Conservation (phyloP, 2,113 vertebrate genomes). For the Nestor notabilis region DNA sequence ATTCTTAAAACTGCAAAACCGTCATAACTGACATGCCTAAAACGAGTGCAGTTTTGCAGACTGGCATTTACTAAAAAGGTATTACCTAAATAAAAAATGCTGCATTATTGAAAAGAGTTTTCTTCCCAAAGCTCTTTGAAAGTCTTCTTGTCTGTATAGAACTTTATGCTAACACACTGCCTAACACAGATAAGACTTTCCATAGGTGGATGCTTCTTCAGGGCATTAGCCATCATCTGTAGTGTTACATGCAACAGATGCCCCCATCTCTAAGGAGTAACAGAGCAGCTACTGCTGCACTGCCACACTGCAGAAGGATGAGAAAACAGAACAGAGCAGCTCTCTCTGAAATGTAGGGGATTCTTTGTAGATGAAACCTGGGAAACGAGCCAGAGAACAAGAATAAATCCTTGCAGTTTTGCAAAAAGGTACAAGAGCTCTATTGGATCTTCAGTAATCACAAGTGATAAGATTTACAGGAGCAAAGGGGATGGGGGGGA, state of each 20-base stretch:
- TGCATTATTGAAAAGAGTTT: neutral
- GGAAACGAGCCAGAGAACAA: neutral
- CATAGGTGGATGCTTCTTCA: neutral
- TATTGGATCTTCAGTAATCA: neutral
- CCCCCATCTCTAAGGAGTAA: neutral
- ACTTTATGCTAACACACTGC: neutral
- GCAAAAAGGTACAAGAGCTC: neutral
- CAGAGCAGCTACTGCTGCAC: neutral
- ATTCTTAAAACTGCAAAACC: neutral
- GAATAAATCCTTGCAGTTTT: neutral
- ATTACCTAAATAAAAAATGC: neutral
- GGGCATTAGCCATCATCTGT: neutral
- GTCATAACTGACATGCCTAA: fast-evolving
- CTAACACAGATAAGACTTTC: neutral
- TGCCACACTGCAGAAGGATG: neutral
- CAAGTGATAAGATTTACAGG: neutral
- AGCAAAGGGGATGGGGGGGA: neutral
- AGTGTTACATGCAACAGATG: neutral
- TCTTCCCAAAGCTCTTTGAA: neutral
- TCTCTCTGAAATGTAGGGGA: neutral
- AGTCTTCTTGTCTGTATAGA: neutral
- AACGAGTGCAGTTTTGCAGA: neutral
- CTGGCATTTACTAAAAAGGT: neutral
- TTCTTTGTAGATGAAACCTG: neutral
- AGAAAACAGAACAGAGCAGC: neutral